phyloP scores from a whole-genome alignment of 2,888 invertebrate genomes.

The Gortyna flavago region DNA sequence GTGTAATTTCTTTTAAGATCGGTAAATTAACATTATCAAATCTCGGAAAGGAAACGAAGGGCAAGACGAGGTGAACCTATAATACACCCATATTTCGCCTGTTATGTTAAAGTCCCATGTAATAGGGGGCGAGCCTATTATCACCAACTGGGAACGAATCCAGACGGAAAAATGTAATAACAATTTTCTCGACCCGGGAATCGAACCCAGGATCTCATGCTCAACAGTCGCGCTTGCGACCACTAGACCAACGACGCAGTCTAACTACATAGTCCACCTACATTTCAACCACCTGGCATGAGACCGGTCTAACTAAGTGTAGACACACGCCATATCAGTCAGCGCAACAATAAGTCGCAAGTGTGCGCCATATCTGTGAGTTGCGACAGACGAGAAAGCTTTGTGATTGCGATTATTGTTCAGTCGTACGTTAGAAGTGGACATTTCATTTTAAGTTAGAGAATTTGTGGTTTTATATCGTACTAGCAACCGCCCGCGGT shows the following conservation, averaged over 20 bases:
- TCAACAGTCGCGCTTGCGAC: neutral
- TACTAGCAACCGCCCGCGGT: too few relatives aligned
- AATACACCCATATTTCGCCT: too few relatives aligned
- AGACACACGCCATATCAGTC: conserved; percentile 30
- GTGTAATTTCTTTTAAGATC: too few relatives aligned
- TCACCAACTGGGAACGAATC: neutral
- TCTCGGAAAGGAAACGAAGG: too few relatives aligned
- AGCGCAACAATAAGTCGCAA: conserved; percentile 33
- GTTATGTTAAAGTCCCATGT: neutral
- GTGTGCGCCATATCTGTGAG: conserved; percentile 46
- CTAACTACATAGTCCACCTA: neutral
- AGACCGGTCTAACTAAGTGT: conserved; percentile 30
- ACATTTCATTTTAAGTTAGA: neutral
- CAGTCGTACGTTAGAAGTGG: conserved; percentile 6
- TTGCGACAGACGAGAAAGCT: conserved; percentile 51
- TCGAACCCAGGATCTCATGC: neutral
- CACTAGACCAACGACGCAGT: neutral
- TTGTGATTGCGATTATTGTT: conserved; percentile 52
- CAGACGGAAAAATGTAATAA: neutral
- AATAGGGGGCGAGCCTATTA: neutral
- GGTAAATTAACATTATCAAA: too few relatives aligned
- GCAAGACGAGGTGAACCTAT: too few relatives aligned
- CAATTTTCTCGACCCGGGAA: neutral
- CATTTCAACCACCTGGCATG: conserved; percentile 3
- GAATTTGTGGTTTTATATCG: neutral